Base-by-base conservation (phyloP, 2,797 vertebrate genomes). In the Neosilurus hyrtlii region DNA sequence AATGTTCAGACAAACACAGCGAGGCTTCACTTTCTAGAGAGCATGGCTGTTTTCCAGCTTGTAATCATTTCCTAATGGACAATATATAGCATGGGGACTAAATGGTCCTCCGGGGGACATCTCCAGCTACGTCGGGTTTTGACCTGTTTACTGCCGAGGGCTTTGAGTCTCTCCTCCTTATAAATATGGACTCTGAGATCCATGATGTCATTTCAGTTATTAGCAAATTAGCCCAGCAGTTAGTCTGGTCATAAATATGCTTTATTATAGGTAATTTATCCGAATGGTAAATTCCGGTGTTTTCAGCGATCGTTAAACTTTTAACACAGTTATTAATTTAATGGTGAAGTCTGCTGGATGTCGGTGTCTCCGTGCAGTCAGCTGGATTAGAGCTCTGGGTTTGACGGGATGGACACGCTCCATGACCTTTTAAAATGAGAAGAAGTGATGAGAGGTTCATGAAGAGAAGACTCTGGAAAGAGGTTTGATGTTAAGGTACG, bases 321-420 rank as follows among this genome's bases (percentile, higher is more conserved):
- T 84, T 84, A 59, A 84, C 77, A 74, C 61, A 73, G 70, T 62
- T 22, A 84, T 84, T 84, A 67, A 84, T 74, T 80, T 80, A 56
- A 80, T 35, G 35, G 62, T 57, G 49, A 66, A 72, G 37, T 49
- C 56, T n/a, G 56, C 73, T 59, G 73, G 76, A 66, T 49, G 61
- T 26, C 68, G 7, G 15, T 1, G 68, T 57, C 51, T 72, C 68
- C 0, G 66, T 37, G 16, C 52, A 26, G 9, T 68, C 16, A 2
- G 43, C 5, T 22, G 57, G 43, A 9, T 75, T 65, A 72, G 49
- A 65, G 76, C 67, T 43, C 9, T 4, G 20, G 62, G 9, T 35
- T 35, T 35, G 52, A 35, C 14, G 3, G 71, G 71, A 54, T 3
- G 6, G 72, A 74, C 6, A 52, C 15, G 30, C 24, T 10, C 9